Conservation (phyloP, 2,797 vertebrate species). For the Spea hammondii region DNA sequence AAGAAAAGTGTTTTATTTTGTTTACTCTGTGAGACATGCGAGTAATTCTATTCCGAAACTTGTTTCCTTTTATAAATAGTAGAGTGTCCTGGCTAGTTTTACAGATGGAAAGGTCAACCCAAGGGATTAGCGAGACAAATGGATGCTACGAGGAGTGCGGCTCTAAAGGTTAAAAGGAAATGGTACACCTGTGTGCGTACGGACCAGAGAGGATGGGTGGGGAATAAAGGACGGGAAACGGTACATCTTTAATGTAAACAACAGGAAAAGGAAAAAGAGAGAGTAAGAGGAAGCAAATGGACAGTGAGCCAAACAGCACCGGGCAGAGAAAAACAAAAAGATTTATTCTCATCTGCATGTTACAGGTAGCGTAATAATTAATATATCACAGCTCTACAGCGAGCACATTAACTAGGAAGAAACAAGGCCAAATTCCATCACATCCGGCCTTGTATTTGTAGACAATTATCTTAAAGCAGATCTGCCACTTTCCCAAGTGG, state of each 20-base stretch:
- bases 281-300: conserved; percentile 43
- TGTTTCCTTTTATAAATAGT: conserved; percentile 43
- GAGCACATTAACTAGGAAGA: too few relatives aligned
- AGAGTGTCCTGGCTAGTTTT: conserved; percentile 30
- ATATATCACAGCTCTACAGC: not conserved
- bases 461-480: too few relatives aligned
- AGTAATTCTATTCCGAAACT: conserved; percentile 22
- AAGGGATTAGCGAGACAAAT: conserved; percentile 25
- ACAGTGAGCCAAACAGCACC: conserved; percentile 51
- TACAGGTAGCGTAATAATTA: conserved; percentile 26
- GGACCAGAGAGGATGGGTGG: conserved; percentile 53
- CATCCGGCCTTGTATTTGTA: too few relatives aligned
- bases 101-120: conserved; percentile 53
- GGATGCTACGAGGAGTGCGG: conserved; percentile 1
- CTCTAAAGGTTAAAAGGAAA: conserved; percentile 35
- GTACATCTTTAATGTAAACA: conserved; percentile 49
- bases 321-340: conserved; percentile 50
- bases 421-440: too few relatives aligned
- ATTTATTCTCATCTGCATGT: conserved; percentile 21
- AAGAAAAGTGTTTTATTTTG: conserved; percentile 4
- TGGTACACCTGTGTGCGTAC: conserved; percentile 37
- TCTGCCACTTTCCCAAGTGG: too few relatives aligned
- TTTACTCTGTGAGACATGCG: conserved; percentile 36
- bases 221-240: conserved; percentile 52
- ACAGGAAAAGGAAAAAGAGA: conserved; percentile 53